Evolutionary conservation across 2,113 vertebrate genomes (phyloP).

Genomic region (Cebus imitator): DNA sequence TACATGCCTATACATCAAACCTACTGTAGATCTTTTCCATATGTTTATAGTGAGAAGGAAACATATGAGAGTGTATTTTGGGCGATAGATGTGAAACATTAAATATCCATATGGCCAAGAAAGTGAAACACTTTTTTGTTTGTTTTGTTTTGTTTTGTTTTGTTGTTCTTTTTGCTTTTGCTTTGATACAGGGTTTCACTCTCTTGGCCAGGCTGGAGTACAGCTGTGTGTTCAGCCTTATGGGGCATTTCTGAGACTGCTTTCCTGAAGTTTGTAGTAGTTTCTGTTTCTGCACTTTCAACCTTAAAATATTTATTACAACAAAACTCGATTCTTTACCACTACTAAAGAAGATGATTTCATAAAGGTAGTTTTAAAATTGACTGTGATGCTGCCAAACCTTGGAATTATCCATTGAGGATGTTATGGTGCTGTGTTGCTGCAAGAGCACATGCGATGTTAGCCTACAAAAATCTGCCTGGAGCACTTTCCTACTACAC

Average conservation of each 20-base stretch:
- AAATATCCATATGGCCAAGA: neutral
- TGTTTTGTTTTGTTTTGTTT: too few relatives aligned
- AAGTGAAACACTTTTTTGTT: too few relatives aligned
- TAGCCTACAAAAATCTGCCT: neutral
- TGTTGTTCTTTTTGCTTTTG: too few relatives aligned
- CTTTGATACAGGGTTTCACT: too few relatives aligned
- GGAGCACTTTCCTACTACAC: neutral
- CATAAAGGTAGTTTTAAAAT: neutral
- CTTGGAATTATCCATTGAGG: neutral
- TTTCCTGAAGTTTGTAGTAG: neutral
- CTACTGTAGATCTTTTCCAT: neutral
- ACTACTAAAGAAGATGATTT: neutral
- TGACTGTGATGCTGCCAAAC: too few relatives aligned
- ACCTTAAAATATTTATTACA: neutral
- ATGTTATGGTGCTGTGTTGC: neutral
- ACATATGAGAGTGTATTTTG: neutral
- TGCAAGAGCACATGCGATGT: rapidly evolving
- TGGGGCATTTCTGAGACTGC: too few relatives aligned
- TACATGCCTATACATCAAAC: neutral
- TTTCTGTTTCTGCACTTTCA: neutral
- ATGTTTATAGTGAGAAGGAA: neutral
- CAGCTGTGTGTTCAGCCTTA: too few relatives aligned
- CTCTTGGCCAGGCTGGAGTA: too few relatives aligned
- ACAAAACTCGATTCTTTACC: neutral
- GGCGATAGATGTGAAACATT: neutral